Conservation (phyloP, 2,113 vertebrate species). For the Centrocercus urophasianus region DNA sequence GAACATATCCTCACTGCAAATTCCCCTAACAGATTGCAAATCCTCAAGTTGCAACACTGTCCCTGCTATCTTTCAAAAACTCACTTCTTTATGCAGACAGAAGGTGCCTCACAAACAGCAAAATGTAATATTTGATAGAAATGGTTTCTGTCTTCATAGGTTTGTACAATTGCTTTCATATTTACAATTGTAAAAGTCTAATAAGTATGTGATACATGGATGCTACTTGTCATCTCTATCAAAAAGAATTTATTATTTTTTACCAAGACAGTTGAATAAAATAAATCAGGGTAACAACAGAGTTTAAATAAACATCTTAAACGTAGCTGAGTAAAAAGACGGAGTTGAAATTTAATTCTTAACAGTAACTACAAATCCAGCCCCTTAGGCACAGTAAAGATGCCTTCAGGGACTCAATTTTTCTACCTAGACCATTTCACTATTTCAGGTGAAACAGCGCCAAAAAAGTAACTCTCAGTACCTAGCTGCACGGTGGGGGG, state of each 20-base stretch:
- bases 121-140: background rate
- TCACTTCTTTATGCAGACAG: background rate
- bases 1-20: background rate
- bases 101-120: background rate
- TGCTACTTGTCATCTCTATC: background rate
- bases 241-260: background rate
- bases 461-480: background rate
- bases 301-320: background rate
- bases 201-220: background rate
- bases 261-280: background rate
- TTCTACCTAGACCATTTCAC: background rate
- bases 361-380: background rate
- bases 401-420: rapidly evolving
- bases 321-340: background rate
- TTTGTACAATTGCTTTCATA: background rate
- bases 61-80: background rate
- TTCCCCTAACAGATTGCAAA: background rate
- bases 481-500: background rate
- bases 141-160: background rate
- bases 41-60: background rate
- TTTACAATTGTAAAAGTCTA: background rate
- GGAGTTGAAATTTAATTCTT: background rate
- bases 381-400: background rate
- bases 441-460: background rate
- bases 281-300: background rate